Conservation (phyloP, 1,140 invertebrate species). For the Geopemphigus sp. region DNA sequence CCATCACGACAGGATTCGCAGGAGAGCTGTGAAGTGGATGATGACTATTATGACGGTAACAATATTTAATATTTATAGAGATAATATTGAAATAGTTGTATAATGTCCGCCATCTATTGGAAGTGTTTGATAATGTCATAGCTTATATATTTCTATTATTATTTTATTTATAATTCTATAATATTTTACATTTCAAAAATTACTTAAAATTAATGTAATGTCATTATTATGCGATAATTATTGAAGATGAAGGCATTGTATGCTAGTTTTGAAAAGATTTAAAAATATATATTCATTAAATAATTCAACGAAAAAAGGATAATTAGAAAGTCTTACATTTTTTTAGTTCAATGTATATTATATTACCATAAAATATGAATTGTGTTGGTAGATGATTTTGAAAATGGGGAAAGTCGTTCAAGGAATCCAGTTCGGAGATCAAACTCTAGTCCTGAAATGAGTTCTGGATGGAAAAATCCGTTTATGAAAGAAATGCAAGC, state of each 20-base stretch:
- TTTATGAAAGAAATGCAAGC: slow-evolving; percentile 58
- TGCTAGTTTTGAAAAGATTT: background rate
- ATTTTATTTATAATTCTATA: too few relatives aligned
- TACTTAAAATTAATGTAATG: too few relatives aligned
- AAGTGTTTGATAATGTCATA: too few relatives aligned
- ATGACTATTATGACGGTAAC: slow-evolving; percentile 52
- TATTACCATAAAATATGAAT: background rate
- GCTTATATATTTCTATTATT: too few relatives aligned
- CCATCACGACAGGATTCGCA: slow-evolving; percentile 61
- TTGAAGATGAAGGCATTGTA: background rate
- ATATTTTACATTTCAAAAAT: too few relatives aligned
- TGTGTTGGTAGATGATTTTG: slow-evolving; percentile 23
- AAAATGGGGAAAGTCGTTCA: slow-evolving; percentile 11
- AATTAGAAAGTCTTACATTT: too few relatives aligned
- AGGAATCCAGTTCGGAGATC: slow-evolving; percentile 79
- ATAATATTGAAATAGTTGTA: too few relatives aligned
- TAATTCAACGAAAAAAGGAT: background rate
- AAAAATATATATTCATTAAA: background rate
- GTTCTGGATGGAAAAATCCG: slow-evolving; percentile 76
- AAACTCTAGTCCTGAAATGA: slow-evolving; percentile 89
- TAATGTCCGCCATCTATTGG: too few relatives aligned
- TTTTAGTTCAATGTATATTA: background rate
- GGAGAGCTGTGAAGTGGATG: slow-evolving; percentile 61
- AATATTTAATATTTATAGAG: background rate
- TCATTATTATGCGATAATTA: too few relatives aligned